Percentiles rank a stretch among this genome's conserved stretches.
These are phyloP conservation scores for Ceyx margarethae DNA, from an alignment of 2,113 vertebrate species.

Conservation along the genomic window DNA sequence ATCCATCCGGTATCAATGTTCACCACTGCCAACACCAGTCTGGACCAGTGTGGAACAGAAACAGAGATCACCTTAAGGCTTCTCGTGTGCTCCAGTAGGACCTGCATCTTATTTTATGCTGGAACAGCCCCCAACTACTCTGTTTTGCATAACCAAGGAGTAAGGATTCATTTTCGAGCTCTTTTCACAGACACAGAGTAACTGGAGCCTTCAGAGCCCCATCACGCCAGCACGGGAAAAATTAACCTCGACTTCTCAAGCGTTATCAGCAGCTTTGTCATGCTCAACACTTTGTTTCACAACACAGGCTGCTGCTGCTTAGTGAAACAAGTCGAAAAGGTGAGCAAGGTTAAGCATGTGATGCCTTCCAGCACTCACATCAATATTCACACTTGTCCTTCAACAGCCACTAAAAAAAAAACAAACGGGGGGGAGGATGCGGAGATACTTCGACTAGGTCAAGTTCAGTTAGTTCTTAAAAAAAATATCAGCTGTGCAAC, in stretches of 20 bases:
- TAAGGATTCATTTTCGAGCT: neutral
- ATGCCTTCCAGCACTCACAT: neutral
- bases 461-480: neutral
- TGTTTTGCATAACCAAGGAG: neutral
- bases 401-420: neutral
- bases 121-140: neutral
- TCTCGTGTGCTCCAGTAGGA: neutral
- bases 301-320: neutral
- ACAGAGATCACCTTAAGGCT: neutral
- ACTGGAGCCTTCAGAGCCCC: neutral
- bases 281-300: neutral
- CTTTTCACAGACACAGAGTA: neutral
- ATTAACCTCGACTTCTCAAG: constrained; percentile 9
- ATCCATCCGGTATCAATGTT: neutral
- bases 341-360: neutral
- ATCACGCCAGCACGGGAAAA: neutral
- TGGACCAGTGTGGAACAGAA: neutral
- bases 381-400: neutral
- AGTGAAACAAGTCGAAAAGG: neutral
- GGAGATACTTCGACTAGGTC: neutral
- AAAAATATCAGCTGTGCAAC: neutral
- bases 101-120: neutral
- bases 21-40: neutral
- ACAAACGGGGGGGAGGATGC: too few species aligned
- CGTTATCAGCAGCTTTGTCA: neutral